Conservation (phyloP, 2,797 vertebrate species). For the Poecilia gillii region DNA sequence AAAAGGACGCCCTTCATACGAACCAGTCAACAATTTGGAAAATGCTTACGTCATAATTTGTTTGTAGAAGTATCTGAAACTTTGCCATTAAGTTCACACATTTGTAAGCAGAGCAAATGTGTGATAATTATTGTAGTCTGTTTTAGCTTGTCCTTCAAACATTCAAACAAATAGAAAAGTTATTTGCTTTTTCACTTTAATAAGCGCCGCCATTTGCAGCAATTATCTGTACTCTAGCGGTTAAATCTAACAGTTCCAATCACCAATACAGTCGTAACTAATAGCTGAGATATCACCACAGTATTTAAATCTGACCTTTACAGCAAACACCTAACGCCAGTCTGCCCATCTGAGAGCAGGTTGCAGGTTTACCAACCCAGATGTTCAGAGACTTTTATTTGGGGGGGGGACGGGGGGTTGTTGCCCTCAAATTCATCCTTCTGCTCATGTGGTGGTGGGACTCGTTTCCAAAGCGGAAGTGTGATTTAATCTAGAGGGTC, state of each 20-base stretch:
- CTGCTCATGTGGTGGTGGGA: neutral
- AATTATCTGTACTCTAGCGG: neutral
- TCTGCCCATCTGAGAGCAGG: neutral
- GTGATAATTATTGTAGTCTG: neutral
- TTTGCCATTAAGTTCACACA: neutral
- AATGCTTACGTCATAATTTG: neutral
- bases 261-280: neutral
- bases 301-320: neutral
- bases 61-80: neutral
- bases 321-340: neutral
- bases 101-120: neutral
- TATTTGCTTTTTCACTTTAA: neutral
- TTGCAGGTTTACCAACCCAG: neutral
- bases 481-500: neutral
- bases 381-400: neutral
- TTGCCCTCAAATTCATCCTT: neutral
- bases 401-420: no score
- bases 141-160: neutral
- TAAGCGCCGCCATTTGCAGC: neutral
- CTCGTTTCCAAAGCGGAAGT: neutral
- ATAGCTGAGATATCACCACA: neutral
- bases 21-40: neutral
- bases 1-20: neutral
- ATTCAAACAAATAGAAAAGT: neutral
- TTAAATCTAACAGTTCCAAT: neutral